Base-by-base conservation (phyloP, 2,113 vertebrate species). In the Mustelus asterias region DNA sequence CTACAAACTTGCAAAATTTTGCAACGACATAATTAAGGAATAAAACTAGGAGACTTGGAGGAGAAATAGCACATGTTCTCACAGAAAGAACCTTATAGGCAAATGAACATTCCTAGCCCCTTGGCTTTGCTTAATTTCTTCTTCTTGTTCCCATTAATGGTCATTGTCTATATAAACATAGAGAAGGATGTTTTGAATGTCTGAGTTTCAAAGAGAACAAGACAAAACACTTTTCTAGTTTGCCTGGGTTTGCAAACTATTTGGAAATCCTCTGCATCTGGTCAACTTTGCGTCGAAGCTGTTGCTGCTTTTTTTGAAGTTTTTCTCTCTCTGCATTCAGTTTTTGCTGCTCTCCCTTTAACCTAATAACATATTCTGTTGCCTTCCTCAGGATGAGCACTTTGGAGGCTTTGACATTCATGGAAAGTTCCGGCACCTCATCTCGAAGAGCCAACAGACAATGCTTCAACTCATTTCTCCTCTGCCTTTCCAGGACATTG, bases 401-500 rank as follows among this genome's bases (percentile, higher is more conserved):
- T 96, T 98, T 98, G 93, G 98, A 98, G 1, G 98, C 98, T 95
- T 98, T 98, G 97, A 98, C 97, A 14, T 98, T 98, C 96, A 97
- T 96, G 18, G 97, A 97, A 95, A 98, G 97, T 96, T 98, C 98
- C 0, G 98, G 98, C 65, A 98, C 97, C 33, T 97, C 97, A 96
- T 98, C 97, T 0, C 98, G 97, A 41, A 98, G 97, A 0, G 96
- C 97, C 95, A 97, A 78, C 95, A 98, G 98, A 96, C 98, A 98
- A 96, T 97, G 98, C 96, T 98, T 98, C 29, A 98, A 96, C 97
- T 98, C 98, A 65, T 98, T 98, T 11, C 98, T 97, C 11, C 98
- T 96, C 95, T 98, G 98, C 0, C 98, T 96, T 96, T 98, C 98
- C 98, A 98, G 98, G 78, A 98, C 98, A 24, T 98, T 98, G 97